Evolutionary conservation across 2,888 invertebrate genomes (phyloP).

Genomic region (Tethea ocularis): DNA sequence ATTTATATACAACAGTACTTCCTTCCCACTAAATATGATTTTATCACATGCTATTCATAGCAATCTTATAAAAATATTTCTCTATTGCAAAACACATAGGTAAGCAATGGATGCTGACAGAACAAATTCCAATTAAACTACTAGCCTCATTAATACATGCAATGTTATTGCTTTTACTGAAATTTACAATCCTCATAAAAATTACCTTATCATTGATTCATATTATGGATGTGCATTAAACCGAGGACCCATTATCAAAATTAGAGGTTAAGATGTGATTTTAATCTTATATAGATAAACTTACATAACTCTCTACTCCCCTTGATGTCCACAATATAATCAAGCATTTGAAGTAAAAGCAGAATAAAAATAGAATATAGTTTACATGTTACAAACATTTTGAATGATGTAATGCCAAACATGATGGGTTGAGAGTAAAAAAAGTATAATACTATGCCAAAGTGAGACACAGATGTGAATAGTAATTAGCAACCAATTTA

Average conservation of each 20-base stretch:
- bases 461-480: background rate
- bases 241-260: background rate
- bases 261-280: background rate
- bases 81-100: background rate
- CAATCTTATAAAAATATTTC: background rate
- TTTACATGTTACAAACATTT: background rate
- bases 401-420: conserved; percentile 6
- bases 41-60: background rate
- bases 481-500: background rate
- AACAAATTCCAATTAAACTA: background rate
- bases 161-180: background rate
- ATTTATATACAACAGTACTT: no score
- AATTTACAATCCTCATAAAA: background rate
- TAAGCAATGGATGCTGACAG: background rate
- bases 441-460: background rate
- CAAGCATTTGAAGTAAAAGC: background rate
- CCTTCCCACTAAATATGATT: background rate
- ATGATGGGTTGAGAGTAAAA: background rate
- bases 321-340: background rate
- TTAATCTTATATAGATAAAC: background rate
- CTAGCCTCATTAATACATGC: background rate
- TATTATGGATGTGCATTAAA: background rate
- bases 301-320: background rate
- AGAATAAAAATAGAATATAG: background rate
- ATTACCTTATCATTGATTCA: background rate